Evolutionary conservation across 2,797 vertebrate genomes (phyloP).

Genomic region (Peromyscus aztecus): DNA sequence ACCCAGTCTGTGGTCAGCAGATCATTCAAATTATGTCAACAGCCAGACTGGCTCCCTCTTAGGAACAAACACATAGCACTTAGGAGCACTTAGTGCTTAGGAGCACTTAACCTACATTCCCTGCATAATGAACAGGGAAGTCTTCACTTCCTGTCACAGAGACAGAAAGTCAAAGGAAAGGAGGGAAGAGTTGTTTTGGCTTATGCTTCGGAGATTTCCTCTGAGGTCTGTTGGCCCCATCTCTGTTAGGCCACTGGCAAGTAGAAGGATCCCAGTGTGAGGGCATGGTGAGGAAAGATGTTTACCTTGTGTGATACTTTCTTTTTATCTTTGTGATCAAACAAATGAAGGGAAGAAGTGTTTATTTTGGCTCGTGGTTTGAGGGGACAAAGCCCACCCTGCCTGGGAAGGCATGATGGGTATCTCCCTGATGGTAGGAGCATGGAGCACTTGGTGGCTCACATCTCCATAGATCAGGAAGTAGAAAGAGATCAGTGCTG

Average conservation of each 20-base stretch:
- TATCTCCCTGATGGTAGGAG: not conserved
- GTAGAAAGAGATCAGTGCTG: not conserved
- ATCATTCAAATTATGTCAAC: not conserved
- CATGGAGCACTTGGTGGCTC: accelerated
- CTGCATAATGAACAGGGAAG: not conserved
- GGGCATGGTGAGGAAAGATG: not conserved
- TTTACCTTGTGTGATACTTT: not conserved
- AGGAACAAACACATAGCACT: not conserved
- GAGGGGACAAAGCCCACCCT: not conserved
- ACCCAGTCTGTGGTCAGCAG: not conserved
- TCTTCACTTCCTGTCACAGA: not conserved
- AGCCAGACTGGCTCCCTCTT: not conserved
- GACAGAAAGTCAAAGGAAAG: not conserved
- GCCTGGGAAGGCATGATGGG: not conserved
- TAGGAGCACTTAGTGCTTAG: too few species aligned
- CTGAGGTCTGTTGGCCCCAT: not conserved
- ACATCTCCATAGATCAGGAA: not conserved
- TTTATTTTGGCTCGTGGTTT: not conserved
- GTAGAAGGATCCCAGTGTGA: too few species aligned
- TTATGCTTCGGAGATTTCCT: not conserved
- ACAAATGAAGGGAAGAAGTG: not conserved
- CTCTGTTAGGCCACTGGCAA: not conserved
- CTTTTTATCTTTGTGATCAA: not conserved
- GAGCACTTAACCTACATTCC: not conserved
- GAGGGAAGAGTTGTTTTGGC: not conserved